These are phyloP conservation scores for Gnatocerus cornutus DNA, from an alignment of 2,888 invertebrate species.

Conservation along the genomic window DNA sequence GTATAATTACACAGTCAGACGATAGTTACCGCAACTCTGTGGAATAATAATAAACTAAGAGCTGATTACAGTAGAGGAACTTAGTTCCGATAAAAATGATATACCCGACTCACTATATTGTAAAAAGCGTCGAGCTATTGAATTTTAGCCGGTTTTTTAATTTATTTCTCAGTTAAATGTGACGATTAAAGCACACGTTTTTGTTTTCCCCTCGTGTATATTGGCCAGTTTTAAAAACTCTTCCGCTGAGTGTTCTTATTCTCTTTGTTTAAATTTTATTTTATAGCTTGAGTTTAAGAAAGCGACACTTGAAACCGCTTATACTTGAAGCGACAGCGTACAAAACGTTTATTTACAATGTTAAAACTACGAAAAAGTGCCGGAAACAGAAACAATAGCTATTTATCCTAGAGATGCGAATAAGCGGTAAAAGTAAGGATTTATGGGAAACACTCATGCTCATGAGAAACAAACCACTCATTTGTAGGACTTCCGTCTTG, in stretches of 20 bases:
- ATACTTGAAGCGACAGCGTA: slow-evolving; percentile 3
- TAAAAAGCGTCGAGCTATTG: neutral
- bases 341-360: slow-evolving; percentile 6
- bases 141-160: too few relatives aligned
- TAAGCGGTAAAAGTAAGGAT: slow-evolving; percentile 28
- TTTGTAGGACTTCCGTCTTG: slow-evolving; percentile 27
- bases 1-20: slow-evolving; percentile 14
- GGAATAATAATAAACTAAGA: slow-evolving; percentile 13
- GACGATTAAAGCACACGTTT: too few relatives aligned
- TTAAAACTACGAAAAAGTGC: slow-evolving; percentile 21
- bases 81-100: neutral
- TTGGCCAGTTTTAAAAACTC: neutral
- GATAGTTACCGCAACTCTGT: slow-evolving; percentile 15
- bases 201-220: neutral
- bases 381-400: slow-evolving; percentile 15
- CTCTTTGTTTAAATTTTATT: slow-evolving; percentile 23
- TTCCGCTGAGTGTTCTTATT: neutral
- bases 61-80: neutral
- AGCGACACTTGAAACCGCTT: slow-evolving; percentile 3
- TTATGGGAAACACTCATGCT: slow-evolving; percentile 34
- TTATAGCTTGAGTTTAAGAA: slow-evolving; percentile 17
- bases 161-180: too few relatives aligned
- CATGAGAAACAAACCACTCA: slow-evolving; percentile 39
- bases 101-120: neutral
- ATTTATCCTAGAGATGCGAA: slow-evolving; percentile 23